phyloP scores from a whole-genome alignment of 2,888 invertebrate species.

The Cantharis lateralis region DNA sequence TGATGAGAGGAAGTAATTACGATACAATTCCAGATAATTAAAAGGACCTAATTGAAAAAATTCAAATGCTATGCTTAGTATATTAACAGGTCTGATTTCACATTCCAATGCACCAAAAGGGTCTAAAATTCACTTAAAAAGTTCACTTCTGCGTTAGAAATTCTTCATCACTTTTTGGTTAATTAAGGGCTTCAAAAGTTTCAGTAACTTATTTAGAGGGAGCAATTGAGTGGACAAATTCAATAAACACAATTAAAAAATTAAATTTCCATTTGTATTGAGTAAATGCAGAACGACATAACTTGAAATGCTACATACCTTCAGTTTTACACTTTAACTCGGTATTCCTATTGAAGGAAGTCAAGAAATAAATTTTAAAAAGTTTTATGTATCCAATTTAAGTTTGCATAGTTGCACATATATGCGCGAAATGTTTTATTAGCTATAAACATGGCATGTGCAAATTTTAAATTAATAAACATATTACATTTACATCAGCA shows the following conservation, averaged over 20 bases:
- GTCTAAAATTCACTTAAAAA: neutral
- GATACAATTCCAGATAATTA: neutral
- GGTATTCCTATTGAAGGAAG: no score
- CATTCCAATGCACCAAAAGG: neutral
- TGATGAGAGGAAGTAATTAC: neutral
- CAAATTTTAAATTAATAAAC: no score
- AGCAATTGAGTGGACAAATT: neutral
- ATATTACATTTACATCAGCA: no score
- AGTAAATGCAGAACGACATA: no score
- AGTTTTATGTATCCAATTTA: no score
- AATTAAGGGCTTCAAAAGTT: neutral
- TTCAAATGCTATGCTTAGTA: neutral
- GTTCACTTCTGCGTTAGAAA: neutral
- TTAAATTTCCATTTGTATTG: neutral
- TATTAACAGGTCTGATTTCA: neutral
- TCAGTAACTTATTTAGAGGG: neutral
- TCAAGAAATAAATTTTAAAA: no score
- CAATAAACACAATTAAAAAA: neutral
- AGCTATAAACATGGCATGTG: no score
- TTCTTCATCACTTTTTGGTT: neutral
- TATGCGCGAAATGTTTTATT: no score
- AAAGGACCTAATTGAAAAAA: neutral
- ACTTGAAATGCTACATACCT: no score
- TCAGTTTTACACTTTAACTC: no score
- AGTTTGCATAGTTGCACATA: no score